Evolutionary conservation across 1,140 invertebrate genomes (phyloP), one percentile per base, ranked within the genome.

Genomic region (Pseudomyrmex flavicornis): DNA sequence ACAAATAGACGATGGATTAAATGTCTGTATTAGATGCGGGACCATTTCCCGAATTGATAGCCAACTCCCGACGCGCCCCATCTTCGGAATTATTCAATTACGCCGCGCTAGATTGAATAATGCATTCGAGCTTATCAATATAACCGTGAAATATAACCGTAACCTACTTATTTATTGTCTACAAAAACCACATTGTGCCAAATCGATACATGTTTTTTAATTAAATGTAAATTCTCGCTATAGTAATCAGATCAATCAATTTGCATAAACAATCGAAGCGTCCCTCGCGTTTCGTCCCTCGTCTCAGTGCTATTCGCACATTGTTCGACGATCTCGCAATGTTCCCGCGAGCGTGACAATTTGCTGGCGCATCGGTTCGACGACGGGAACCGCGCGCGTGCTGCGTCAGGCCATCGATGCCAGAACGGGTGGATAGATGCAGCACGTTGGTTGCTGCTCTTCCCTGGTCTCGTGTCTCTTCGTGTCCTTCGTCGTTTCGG

Each of bases 351-450:
- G 86, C 86, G 87, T 90, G 92, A 92, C 90, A 93, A 93, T 92
- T 93, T 92, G 90, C 85, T 85, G 84, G 82, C 70, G 82, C 85
- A 68, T 63, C 83, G 63, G 75, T 79, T 85, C 85, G 72, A 74
- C 75, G 74, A 82, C 56, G 82, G n/a, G 83, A 10, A 62, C 46
- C 62, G 88, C 72, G 89, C 84, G 89, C 70, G 85, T 92, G 92
- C 93, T 92, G 92, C 88, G 92, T 93, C 93, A 92, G 93, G 90
- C 89, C 90, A 87, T 88, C 91, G 90, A 92, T 92, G 90, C 86
- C 88, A 54, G 88, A 90, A 85, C 89, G 92, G 92, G 84, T 84
- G 85, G 87, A 74, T 72, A 50, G 83, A 79, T 77, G 63, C 35
- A 35, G 35, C 69, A 82, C 52, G 83, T 50, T 52, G 82, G 22